A percentile compares a stretch with the other conserved stretches of the same genome.
phyloP scores from a whole-genome alignment of 2,113 vertebrate genomes.

The Rissa tridactyla region DNA sequence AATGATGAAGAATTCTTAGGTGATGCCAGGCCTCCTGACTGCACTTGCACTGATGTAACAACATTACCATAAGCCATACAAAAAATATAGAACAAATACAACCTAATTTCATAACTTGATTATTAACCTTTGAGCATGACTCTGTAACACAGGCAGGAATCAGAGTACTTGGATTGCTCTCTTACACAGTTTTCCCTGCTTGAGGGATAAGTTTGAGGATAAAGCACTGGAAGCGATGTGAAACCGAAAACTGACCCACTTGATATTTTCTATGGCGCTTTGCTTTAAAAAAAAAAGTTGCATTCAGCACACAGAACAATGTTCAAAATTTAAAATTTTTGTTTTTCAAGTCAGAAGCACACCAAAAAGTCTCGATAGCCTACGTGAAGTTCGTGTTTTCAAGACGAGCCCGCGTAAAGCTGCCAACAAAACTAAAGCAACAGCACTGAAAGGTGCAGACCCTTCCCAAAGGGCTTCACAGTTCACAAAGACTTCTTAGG shows the following conservation, averaged over 20 bases:
- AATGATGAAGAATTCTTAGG: not conserved
- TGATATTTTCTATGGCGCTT: not conserved
- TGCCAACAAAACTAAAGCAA: not conserved
- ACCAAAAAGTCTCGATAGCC: accelerated
- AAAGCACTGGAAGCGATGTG: not conserved
- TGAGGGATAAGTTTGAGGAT: not conserved
- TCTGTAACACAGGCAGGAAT: not conserved
- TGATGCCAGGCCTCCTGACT: not conserved
- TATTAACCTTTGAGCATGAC: not conserved
- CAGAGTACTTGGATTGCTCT: not conserved
- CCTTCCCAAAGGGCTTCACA: not conserved
- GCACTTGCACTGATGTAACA: not conserved
- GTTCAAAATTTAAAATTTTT: not conserved
- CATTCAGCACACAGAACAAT: not conserved
- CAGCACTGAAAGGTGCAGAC: not conserved
- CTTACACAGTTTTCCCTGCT: not conserved
- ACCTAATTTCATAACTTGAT: not conserved
- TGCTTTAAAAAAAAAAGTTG: not conserved
- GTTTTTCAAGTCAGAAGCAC: not conserved
- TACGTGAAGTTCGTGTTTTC: accelerated
- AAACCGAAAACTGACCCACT: not conserved
- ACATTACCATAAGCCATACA: accelerated
- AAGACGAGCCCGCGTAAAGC: not conserved
- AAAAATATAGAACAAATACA: not conserved
- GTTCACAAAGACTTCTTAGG: not conserved